phyloP scores from a whole-genome alignment of 2,888 invertebrate species.

The Morpho achilles region DNA sequence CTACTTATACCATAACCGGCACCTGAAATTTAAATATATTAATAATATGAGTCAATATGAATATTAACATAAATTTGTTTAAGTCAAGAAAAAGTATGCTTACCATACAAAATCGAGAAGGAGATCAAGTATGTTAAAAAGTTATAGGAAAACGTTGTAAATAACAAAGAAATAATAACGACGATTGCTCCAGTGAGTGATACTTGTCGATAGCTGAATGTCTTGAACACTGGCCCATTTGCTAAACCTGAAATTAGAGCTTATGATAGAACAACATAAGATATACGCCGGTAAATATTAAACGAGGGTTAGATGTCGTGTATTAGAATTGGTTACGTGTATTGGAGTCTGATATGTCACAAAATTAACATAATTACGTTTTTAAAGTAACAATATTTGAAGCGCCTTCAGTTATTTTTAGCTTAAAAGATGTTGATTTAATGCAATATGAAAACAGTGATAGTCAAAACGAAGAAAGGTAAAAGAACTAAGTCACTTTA shows the following conservation, averaged over 20 bases:
- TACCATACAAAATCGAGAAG: slow-evolving; percentile 85
- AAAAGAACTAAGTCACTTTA: too few relatives aligned
- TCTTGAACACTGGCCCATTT: slow-evolving; percentile 85
- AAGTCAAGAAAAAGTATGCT: slow-evolving; percentile 31
- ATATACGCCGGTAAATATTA: too few relatives aligned
- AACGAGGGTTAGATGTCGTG: too few relatives aligned
- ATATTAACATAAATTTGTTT: not conserved
- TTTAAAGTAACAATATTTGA: too few relatives aligned
- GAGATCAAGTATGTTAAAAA: slow-evolving; percentile 82
- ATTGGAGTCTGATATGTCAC: too few relatives aligned
- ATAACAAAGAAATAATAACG: slow-evolving; percentile 78
- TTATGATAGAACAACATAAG: not conserved
- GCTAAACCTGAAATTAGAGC: slow-evolving; percentile 76
- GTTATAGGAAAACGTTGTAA: slow-evolving; percentile 81
- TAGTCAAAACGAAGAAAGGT: too few relatives aligned
- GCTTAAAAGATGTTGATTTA: too few relatives aligned
- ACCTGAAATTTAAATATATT: slow-evolving; percentile 60
- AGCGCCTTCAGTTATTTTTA: too few relatives aligned
- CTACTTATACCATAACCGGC: slow-evolving; percentile 82
- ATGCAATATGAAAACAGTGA: too few relatives aligned
- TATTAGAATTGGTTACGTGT: too few relatives aligned
- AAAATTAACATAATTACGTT: too few relatives aligned
- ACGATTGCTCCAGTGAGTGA: slow-evolving; percentile 81
- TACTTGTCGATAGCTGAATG: slow-evolving; percentile 83
- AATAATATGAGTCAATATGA: too few relatives aligned